phyloP scores from a whole-genome alignment of 2,888 invertebrate species.

The Apamea crenata region DNA sequence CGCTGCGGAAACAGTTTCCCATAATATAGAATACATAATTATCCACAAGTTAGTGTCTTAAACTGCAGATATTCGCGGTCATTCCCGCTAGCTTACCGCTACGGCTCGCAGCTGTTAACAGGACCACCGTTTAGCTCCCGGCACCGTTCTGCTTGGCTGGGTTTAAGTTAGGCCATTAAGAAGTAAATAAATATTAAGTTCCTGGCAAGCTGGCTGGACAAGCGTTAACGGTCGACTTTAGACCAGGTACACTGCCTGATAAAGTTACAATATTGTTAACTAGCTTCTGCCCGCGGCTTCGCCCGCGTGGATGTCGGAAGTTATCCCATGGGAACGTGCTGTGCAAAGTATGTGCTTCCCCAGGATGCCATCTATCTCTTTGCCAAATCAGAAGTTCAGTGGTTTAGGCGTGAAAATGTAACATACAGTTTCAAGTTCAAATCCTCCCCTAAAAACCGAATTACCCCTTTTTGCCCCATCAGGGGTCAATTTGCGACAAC shows the following conservation, averaged over 20 bases:
- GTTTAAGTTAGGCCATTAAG: conserved; percentile 2
- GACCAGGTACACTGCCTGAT: background rate
- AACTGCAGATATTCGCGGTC: conserved; percentile 37
- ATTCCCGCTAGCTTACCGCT: conserved; percentile 41
- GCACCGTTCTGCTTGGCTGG: conserved; percentile 27
- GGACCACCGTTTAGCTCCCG: conserved; percentile 36
- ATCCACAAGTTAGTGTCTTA: conserved; percentile 30
- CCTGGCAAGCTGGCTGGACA: background rate
- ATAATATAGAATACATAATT: conserved; percentile 36
- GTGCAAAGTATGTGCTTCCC: too few species aligned
- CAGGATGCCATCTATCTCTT: too few species aligned
- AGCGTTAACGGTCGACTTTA: background rate
- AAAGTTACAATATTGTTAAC: background rate
- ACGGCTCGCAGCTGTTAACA: conserved; percentile 40
- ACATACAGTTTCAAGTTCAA: too few species aligned
- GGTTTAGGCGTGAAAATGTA: too few species aligned
- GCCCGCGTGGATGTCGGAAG: too few species aligned
- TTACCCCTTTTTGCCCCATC: too few species aligned
- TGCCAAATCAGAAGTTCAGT: too few species aligned
- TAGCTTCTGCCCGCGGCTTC: too few species aligned
- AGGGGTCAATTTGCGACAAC: too few species aligned
- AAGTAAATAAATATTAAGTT: conserved; percentile 27
- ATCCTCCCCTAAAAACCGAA: too few species aligned
- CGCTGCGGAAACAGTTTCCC: conserved; percentile 24
- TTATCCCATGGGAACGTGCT: too few species aligned